These are phyloP conservation scores for Xenops minutus DNA, from an alignment of 2,797 vertebrate genomes.

Conservation along the genomic window DNA sequence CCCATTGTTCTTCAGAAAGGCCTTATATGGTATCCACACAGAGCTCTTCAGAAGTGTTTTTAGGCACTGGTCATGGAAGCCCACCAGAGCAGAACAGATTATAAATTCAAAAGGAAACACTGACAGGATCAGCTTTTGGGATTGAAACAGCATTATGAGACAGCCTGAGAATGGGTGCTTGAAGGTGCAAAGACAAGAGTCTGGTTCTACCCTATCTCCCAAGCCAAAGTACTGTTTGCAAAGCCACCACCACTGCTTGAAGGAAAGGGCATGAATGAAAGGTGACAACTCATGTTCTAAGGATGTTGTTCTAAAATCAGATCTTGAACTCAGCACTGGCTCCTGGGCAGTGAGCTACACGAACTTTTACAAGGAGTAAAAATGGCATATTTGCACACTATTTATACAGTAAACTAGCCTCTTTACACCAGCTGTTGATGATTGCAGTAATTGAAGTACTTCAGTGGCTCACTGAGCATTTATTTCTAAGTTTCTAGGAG, in stretches of 20 bases:
- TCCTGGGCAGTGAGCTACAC: not conserved
- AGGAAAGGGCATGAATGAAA: not conserved
- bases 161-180: not conserved
- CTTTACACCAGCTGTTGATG: not conserved
- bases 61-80: not conserved
- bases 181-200: not conserved
- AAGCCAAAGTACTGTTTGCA: not conserved
- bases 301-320: not conserved
- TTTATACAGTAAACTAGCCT: not conserved
- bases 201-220: not conserved
- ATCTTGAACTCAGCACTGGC: not conserved
- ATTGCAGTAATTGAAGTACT: constrained; percentile 3
- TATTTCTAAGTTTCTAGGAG: not conserved
- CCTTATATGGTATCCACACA: not conserved
- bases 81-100: not conserved
- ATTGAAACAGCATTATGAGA: not conserved
- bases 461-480: not conserved
- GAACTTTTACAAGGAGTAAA: not conserved
- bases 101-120: not conserved
- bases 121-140: not conserved
- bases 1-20: not conserved
- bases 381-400: not conserved
- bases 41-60: not conserved
- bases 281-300: not conserved
- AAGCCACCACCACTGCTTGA: not conserved